Evolutionary conservation across 1,140 invertebrate species (phyloP), one percentile per base, ranked within the genome.

Genomic region (Listronotus oregonensis): DNA sequence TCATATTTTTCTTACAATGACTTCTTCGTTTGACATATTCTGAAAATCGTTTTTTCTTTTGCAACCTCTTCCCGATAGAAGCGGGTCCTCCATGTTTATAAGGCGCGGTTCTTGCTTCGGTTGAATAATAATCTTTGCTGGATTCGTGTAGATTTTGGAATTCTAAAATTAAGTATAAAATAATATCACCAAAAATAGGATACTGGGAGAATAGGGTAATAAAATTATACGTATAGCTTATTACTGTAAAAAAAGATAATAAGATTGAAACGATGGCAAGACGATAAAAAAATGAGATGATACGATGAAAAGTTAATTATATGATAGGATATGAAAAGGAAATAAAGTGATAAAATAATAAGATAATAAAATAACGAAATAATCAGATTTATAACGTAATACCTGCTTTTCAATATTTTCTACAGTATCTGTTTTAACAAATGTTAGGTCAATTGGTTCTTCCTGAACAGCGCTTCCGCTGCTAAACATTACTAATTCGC

Each of bases 391-490:
- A 5, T 27, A 2, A n/a, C 1, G 7, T 14, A 27, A 10, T n/a
- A 6, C 27, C 9, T 27, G 21, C 5, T 27, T 27, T 3, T 27
- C 2, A 12, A 27, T 14, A 8, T 7, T 34, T 43, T 31, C 9
- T 15, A 17, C n/a, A 1, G 14, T 7, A 54, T 8, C 7, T 14
- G 18, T 14, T 10, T n/a, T 56, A 11, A 0, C 18, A 50, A 49
- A 50, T 12, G 64, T 66, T 17, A 66, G 27, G 55, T 66, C 64
- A 17, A 66, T 60, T n/a, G 64, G 64, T 37, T 66, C 64, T 59
- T 60, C 64, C 27, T 55, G 40, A 18, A 15, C 40, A 8, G 7
- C 11, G 21, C 21, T 27, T 27, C 2, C n/a, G n/a, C 6, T 37
- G 37, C n/a, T 21, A 21, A 10, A 37, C 4, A 43, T 5, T 27